phyloP scores from a whole-genome alignment of 2,113 vertebrate species.

The Hippocampus abdominalis region DNA sequence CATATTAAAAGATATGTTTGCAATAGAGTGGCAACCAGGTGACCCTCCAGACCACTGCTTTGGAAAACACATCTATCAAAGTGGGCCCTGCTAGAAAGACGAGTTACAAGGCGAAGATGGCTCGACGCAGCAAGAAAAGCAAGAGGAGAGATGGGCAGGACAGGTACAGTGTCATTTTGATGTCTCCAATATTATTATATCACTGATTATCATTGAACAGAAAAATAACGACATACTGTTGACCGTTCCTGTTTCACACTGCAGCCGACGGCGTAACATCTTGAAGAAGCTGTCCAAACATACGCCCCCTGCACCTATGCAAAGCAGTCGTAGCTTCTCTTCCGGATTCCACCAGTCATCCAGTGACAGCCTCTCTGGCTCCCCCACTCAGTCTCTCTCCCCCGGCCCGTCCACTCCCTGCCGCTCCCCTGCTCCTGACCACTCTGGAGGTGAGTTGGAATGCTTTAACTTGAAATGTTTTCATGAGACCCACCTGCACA shows the following conservation, averaged over 20 bases:
- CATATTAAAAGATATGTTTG: neutral
- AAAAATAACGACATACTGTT: too few species aligned
- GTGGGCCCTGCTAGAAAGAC: slow-evolving; percentile 86
- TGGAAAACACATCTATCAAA: slow-evolving; percentile 94
- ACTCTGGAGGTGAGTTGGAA: slow-evolving; percentile 72
- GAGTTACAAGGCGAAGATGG: slow-evolving; percentile 87
- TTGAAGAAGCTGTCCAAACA: slow-evolving; percentile 92
- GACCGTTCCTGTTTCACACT: neutral
- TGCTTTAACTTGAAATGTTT: neutral
- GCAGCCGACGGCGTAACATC: slow-evolving; percentile 76
- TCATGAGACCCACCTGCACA: too few species aligned
- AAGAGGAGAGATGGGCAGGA: slow-evolving; percentile 85
- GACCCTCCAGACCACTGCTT: slow-evolving; percentile 82
- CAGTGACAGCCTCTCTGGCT: slow-evolving; percentile 88
- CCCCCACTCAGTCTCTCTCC: slow-evolving; percentile 87
- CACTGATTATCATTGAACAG: neutral
- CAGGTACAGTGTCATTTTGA: slow-evolving; percentile 64
- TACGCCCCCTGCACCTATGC: slow-evolving; percentile 73
- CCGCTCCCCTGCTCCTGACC: slow-evolving; percentile 81
- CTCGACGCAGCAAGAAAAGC: slow-evolving; percentile 84
- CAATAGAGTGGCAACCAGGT: slow-evolving; percentile 87
- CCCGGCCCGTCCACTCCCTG: slow-evolving; percentile 81
- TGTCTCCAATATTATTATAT: neutral
- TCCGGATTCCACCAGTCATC: slow-evolving; percentile 91
- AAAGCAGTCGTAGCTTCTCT: slow-evolving; percentile 90